Evolutionary conservation across 2,113 vertebrate genomes (phyloP).

Genomic region (Sylvia atricapilla): DNA sequence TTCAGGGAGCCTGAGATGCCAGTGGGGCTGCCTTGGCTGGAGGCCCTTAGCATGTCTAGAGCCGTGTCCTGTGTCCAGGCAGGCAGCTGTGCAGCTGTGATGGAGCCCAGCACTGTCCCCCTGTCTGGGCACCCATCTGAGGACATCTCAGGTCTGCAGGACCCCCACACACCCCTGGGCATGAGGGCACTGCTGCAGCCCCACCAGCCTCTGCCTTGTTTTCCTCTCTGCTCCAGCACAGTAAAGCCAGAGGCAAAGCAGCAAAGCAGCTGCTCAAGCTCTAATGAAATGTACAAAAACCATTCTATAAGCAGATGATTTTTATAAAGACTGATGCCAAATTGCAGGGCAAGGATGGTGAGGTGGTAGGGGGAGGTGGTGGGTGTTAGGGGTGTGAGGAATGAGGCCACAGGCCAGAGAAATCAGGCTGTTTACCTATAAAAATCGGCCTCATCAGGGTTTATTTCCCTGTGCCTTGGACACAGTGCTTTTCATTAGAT

Average conservation of each 20-base stretch:
- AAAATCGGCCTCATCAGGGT: not conserved
- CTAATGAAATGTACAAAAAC: not conserved
- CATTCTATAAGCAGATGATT: not conserved
- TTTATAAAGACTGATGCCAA: slow-evolving; percentile 13
- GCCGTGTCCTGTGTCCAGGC: rapidly evolving
- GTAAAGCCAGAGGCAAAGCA: not conserved
- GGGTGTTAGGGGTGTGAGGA: not conserved
- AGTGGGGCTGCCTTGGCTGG: rapidly evolving
- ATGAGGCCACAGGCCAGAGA: not conserved
- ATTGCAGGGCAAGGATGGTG: not conserved
- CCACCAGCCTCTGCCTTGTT: not conserved
- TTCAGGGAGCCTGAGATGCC: rapidly evolving
- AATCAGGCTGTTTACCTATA: slow-evolving; percentile 41
- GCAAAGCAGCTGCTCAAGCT: not conserved
- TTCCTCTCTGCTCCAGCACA: not conserved
- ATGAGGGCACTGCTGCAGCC: not conserved
- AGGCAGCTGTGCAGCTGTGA: not conserved
- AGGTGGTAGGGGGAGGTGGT: not conserved
- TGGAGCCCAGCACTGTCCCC: not conserved
- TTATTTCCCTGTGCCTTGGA: slow-evolving; percentile 28
- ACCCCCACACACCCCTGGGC: not conserved
- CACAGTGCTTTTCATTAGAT: slow-evolving; percentile 48
- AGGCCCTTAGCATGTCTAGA: rapidly evolving
- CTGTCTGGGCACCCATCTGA: rapidly evolving
- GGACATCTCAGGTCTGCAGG: not conserved